A percentile compares a stretch with the other conserved stretches of the same genome.
Evolutionary conservation across 2,113 vertebrate species (phyloP).

Genomic region (Myiagra hebetior): DNA sequence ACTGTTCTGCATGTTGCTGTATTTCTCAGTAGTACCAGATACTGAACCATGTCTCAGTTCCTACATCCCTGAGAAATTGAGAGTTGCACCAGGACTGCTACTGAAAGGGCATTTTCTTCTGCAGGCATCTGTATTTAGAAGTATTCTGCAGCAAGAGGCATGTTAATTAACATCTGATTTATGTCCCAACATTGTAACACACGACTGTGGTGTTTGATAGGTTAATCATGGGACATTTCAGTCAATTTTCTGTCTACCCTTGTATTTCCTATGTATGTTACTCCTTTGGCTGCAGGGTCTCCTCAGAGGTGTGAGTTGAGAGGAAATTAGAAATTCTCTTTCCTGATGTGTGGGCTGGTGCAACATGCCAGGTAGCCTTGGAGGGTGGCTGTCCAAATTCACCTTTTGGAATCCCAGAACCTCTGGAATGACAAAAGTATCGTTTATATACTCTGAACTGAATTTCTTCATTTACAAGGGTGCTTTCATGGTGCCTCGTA

Average conservation of each 20-base stretch:
- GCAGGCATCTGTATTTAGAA: background rate
- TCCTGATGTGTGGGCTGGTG: background rate
- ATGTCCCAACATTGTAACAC: background rate
- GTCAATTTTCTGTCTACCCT: background rate
- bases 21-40: background rate
- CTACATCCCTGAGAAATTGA: background rate
- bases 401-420: background rate
- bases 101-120: background rate
- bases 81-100: background rate
- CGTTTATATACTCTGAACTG: background rate
- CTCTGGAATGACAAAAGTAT: rapidly evolving
- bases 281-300: background rate
- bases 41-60: background rate
- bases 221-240: background rate
- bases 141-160: background rate
- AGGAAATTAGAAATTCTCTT: background rate
- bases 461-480: background rate
- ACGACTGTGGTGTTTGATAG: background rate
- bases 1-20: background rate
- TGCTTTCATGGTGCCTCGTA: background rate
- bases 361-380: rapidly evolving
- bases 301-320: background rate
- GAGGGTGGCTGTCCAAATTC: background rate
- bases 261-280: rapidly evolving
- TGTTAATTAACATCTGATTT: background rate